phyloP scores from a whole-genome alignment of 2,797 vertebrate species.

The Anguilla megastoma region DNA sequence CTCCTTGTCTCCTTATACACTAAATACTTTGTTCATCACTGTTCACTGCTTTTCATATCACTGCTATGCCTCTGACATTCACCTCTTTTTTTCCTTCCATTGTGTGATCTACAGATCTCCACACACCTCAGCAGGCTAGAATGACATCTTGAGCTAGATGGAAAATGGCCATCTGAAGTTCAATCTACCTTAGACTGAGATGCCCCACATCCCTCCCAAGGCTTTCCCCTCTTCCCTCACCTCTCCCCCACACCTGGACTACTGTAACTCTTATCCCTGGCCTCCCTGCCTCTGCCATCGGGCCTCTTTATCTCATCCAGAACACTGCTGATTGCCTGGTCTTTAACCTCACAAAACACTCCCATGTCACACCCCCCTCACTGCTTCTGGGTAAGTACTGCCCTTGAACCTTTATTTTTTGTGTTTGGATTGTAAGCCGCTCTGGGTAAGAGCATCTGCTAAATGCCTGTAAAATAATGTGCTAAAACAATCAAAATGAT shows the following conservation, averaged over 20 bases:
- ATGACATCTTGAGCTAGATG: background rate
- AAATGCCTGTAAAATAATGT: background rate
- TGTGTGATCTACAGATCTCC: background rate
- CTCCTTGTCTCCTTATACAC: no score
- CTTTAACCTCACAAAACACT: background rate
- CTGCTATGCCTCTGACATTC: no score
- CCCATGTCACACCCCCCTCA: background rate
- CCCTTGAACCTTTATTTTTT: background rate
- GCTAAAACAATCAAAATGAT: background rate
- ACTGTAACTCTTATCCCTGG: background rate
- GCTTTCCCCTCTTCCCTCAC: background rate
- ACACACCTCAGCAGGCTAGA: background rate
- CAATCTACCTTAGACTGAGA: background rate
- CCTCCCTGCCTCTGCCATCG: background rate
- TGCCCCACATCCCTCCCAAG: background rate
- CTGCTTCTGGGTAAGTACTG: background rate
- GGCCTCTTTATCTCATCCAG: background rate
- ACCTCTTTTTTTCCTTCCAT: background rate
- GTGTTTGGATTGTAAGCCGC: background rate
- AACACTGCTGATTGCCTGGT: background rate
- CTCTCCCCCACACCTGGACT: background rate
- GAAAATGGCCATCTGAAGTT: background rate
- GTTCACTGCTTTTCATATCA: no score
- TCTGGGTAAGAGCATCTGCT: background rate
- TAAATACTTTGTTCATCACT: no score